Conservation (phyloP, 2,888 invertebrate genomes). For the Hecatera dysodea region DNA sequence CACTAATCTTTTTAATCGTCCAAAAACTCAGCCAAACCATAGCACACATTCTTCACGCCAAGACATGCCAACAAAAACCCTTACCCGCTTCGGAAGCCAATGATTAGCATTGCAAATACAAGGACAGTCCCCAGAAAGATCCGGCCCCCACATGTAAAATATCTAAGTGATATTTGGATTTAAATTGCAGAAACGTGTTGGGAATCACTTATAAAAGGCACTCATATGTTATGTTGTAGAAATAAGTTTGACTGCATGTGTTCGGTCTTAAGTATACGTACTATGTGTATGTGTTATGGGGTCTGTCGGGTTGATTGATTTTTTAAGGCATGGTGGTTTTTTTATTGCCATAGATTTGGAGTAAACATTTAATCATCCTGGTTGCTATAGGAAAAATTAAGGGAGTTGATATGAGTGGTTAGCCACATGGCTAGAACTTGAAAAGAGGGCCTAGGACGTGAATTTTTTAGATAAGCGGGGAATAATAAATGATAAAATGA, state of each 20-base stretch:
- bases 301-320: slow-evolving; percentile 13
- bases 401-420: neutral
- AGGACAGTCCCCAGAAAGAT: slow-evolving; percentile 67
- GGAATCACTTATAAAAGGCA: slow-evolving; percentile 64
- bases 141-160: slow-evolving; percentile 71
- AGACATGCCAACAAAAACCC: slow-evolving; percentile 65
- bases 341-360: neutral
- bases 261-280: slow-evolving; percentile 35
- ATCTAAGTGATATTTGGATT: slow-evolving; percentile 76
- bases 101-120: slow-evolving; percentile 85
- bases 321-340: slow-evolving; percentile 5
- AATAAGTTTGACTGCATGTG: slow-evolving; percentile 55
- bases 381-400: neutral
- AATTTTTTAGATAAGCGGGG: too few species aligned
- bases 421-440: neutral
- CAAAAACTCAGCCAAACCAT: slow-evolving; percentile 31
- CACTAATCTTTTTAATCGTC: slow-evolving; percentile 34
- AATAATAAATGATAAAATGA: too few species aligned
- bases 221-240: slow-evolving; percentile 52
- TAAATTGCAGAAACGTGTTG: slow-evolving; percentile 77
- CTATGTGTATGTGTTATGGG: slow-evolving; percentile 49
- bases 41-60: slow-evolving; percentile 52
- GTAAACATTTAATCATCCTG: neutral
- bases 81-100: slow-evolving; percentile 62
- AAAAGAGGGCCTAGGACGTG: too few species aligned